phyloP scores from a whole-genome alignment of 2,797 vertebrate species.

The Coregonus sp. region DNA sequence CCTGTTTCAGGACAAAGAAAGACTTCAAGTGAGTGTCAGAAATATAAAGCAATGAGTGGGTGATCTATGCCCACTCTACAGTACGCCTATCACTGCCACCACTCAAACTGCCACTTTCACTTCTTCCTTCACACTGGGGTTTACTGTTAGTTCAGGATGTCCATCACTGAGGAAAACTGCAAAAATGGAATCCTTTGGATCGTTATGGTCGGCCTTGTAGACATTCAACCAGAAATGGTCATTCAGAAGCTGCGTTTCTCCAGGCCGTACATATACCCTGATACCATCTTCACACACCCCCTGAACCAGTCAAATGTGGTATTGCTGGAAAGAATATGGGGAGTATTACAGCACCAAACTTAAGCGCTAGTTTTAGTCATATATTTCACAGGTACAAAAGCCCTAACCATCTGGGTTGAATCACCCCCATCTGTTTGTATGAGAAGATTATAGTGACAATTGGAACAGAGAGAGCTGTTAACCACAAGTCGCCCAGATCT shows the following conservation, averaged over 20 bases:
- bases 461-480: neutral
- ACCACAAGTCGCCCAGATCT: neutral
- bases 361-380: neutral
- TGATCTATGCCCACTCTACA: slow-evolving; percentile 52
- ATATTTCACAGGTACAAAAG: neutral
- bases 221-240: neutral
- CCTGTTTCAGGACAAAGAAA: slow-evolving; percentile 7
- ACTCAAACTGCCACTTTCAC: slow-evolving; percentile 55
- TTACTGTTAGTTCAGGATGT: slow-evolving; percentile 6
- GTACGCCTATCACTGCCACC: slow-evolving; percentile 43
- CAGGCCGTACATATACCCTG: neutral
- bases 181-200: too few relatives aligned
- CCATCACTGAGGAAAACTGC: neutral
- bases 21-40: neutral
- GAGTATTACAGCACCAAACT: neutral
- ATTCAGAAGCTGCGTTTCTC: neutral
- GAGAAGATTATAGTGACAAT: slow-evolving; percentile 9
- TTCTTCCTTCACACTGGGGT: slow-evolving; percentile 52
- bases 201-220: neutral
- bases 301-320: neutral
- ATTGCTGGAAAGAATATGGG: neutral
- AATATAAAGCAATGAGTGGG: neutral
- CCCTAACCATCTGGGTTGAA: neutral
- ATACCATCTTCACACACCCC: neutral
- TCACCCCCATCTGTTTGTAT: slow-evolving; percentile 4